Conservation (phyloP, 2,888 invertebrate genomes). For the Girardia tigrina region DNA sequence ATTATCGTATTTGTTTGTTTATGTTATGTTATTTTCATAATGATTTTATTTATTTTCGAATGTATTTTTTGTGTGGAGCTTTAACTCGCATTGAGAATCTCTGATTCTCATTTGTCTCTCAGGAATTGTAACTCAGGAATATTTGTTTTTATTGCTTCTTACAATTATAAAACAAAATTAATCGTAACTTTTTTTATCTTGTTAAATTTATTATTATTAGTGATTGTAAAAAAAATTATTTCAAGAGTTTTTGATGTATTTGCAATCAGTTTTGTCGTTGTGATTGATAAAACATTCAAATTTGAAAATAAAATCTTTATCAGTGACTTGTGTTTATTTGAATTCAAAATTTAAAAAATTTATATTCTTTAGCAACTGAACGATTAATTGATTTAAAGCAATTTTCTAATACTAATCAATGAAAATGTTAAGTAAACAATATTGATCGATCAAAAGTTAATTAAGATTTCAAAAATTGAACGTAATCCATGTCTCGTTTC, state of each 20-base stretch:
- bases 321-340: no score
- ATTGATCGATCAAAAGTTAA: no score
- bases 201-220: neutral
- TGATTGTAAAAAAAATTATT: neutral
- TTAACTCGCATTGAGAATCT: neutral
- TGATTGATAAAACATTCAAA: neutral
- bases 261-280: neutral
- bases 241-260: neutral
- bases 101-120: neutral
- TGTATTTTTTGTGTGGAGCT: constrained; percentile 16
- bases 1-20: neutral
- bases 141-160: no score
- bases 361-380: no score
- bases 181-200: neutral
- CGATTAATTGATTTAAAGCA: no score
- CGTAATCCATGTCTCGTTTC: no score
- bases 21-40: constrained; percentile 13
- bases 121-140: neutral
- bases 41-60: constrained; percentile 13
- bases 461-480: no score
- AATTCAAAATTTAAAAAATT: no score
- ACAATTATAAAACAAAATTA: no score
- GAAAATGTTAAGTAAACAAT: no score
- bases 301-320: no score
- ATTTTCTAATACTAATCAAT: no score